Evolutionary conservation across 2,888 invertebrate species (phyloP), one percentile per base, ranked within the genome.

Genomic region (Archips crataeganus): DNA sequence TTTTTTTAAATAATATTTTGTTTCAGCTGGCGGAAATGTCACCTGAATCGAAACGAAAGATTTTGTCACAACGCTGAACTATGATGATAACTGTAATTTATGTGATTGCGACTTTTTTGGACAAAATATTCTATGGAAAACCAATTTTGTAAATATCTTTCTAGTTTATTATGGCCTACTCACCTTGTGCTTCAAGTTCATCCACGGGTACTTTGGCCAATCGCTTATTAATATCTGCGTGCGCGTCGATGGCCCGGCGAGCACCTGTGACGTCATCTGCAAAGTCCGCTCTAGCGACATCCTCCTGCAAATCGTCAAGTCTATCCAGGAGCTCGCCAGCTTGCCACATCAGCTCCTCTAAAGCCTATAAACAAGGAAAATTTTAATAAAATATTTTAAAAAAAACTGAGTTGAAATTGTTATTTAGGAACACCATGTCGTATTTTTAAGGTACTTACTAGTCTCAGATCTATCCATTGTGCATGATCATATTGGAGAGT

Each of bases 271-370:
- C 98, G 92, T 99, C 99, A 85, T 99, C 98, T 0, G 99, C 99
- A 85, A 98, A 98, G 85, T 99, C 99, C 79, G 98, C 98, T 78
- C 98, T 96, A 70, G 97, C 97, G 70, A 99, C 95, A 89, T 99
- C 98, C 87, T 98, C 98, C 87, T 98, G 98, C 57, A 99, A 95
- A 85, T 98, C 98, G 84, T 99, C 99, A 75, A 99, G 95, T 77
- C 98, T 96, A 88, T 98, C 98, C 76, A 99, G 95, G 77, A 99
- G 95, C 89, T 99, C 99, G 65, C 98, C 97, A 1, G 98, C 98
- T 94, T 98, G 98, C 98, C 99, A 99, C 82, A 98, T 97, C 90
- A 99, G 98, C 87, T 99, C 98, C 94, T 99, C 99, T 82, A 99
- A 96, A 73, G 98, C 98, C 94, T 95, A 76, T 6, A 76, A 76